Percentiles rank a stretch among this genome's conserved stretches.
Conservation (phyloP, 2,797 vertebrate genomes). For the Danio jaintianensis region DNA sequence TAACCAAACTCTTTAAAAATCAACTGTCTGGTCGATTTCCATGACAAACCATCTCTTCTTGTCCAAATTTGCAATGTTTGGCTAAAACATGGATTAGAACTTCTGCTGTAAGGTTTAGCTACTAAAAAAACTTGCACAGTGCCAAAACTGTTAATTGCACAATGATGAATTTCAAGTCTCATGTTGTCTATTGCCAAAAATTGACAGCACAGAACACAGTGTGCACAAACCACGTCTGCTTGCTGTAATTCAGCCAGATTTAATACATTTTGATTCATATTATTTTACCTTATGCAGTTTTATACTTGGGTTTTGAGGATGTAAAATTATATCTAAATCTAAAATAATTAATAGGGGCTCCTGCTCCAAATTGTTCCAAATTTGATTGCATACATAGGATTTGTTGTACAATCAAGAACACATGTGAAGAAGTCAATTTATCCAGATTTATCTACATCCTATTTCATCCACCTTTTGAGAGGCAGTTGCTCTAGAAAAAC, state of each 20-base stretch:
- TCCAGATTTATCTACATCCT: no score
- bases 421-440: no score
- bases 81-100: not conserved
- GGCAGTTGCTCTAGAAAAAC: constrained; percentile 50
- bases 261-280: not conserved
- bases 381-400: not conserved
- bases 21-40: not conserved
- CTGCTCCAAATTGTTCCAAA: not conserved
- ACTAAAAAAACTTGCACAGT: constrained; percentile 4
- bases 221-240: constrained; percentile 9
- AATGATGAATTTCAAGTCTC: not conserved
- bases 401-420: no score
- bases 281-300: not conserved
- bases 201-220: not conserved
- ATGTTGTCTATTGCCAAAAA: not conserved
- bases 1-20: not conserved
- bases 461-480: not conserved
- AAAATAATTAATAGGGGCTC: not conserved
- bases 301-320: constrained; percentile 3
- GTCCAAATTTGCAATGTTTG: not conserved
- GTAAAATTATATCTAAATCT: no score
- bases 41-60: not conserved
- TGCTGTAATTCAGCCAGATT: not conserved
- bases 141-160: constrained; percentile 23
- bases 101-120: not conserved